Percentiles rank a stretch among this genome's conserved stretches.
phyloP scores from a whole-genome alignment of 2,888 invertebrate genomes.

The Lamellibrachia columna region DNA sequence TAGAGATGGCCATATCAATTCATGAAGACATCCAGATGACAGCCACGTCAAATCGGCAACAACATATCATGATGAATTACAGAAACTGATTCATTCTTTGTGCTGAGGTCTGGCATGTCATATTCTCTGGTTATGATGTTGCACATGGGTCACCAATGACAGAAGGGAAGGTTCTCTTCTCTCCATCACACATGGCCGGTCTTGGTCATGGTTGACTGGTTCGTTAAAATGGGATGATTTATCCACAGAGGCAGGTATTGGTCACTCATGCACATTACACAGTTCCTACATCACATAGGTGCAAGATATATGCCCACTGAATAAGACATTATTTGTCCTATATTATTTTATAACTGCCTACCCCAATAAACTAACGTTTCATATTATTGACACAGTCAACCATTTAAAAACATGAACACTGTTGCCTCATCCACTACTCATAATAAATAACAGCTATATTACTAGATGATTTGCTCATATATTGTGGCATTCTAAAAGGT shows the following conservation, averaged over 20 bases:
- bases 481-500: too few species aligned
- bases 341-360: neutral
- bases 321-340: neutral
- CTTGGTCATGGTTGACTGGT: slow-evolving; percentile 7
- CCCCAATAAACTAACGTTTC: neutral
- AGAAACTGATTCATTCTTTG: neutral
- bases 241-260: neutral
- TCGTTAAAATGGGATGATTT: neutral
- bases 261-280: neutral
- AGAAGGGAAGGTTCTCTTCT: neutral
- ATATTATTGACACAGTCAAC: neutral
- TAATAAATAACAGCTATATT: neutral
- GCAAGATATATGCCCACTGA: neutral
- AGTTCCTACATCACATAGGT: neutral
- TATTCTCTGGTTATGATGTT: neutral
- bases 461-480: neutral
- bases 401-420: neutral
- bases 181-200: neutral
- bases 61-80: too few species aligned
- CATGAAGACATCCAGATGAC: neutral
- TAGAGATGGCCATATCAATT: neutral
- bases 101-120: neutral
- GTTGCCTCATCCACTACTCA: neutral
- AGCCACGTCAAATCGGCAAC: neutral
- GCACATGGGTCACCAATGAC: neutral